Conservation (phyloP, 2,888 invertebrate genomes). For the Cryptus armator region DNA sequence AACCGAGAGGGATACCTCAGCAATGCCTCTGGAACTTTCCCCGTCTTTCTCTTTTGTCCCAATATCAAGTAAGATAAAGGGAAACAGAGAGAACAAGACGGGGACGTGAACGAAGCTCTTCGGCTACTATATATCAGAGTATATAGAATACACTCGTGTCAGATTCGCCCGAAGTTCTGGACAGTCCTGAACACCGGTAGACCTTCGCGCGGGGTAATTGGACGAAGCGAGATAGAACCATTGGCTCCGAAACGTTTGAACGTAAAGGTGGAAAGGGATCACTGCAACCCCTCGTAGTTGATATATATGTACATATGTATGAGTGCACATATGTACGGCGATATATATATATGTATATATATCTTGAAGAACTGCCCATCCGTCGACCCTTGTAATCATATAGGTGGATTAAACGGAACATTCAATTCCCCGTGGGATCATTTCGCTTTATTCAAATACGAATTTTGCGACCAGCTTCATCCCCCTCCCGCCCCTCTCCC, state of each 20-base stretch:
- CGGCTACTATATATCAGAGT: background rate
- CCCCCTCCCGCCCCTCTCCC: background rate
- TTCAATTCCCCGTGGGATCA: slow-evolving; percentile 10
- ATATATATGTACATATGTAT: background rate
- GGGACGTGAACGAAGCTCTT: slow-evolving; percentile 3
- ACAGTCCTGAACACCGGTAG: slow-evolving; percentile 1
- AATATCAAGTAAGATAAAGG: background rate
- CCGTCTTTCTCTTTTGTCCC: background rate
- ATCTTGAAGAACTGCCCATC: background rate
- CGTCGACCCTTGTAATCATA: background rate
- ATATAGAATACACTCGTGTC: slow-evolving; percentile 11
- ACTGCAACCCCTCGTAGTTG: background rate
- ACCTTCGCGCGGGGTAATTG: slow-evolving; percentile 33
- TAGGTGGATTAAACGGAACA: slow-evolving; percentile 6
- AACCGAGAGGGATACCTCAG: slow-evolving; percentile 27
- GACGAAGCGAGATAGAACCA: slow-evolving; percentile 18
- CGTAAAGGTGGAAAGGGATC: background rate
- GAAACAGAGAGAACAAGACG: background rate
- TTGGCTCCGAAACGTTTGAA: background rate
- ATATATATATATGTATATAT: slow-evolving; percentile 4
- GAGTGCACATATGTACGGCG: no score
- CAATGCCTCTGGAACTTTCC: background rate
- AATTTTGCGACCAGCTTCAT: background rate
- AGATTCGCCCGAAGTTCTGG: slow-evolving; percentile 27
- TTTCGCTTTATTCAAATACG: slow-evolving; percentile 29